Percentiles rank a stretch among this genome's conserved stretches.
Conservation (phyloP, 2,113 vertebrate genomes). For the Rissa tridactyla region DNA sequence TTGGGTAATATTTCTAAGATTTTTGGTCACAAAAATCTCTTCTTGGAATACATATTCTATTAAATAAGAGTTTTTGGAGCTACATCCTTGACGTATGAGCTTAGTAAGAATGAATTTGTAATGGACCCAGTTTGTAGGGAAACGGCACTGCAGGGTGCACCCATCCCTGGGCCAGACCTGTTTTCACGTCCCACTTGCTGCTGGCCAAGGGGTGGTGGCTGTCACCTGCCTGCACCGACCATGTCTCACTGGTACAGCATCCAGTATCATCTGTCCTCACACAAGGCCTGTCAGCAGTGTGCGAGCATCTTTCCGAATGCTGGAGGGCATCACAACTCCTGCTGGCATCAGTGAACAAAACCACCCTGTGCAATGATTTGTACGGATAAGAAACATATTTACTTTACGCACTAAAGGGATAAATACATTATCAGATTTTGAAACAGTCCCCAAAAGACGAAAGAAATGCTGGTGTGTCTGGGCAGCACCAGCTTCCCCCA, state of each 20-base stretch:
- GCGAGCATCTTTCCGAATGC: background rate
- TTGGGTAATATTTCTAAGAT: background rate
- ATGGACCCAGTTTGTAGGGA: background rate
- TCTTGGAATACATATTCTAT: background rate
- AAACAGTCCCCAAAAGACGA: background rate
- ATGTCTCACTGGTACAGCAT: background rate
- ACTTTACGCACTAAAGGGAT: background rate
- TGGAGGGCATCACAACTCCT: background rate
- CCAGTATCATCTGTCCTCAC: background rate
- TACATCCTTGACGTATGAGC: background rate
- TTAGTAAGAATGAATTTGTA: background rate
- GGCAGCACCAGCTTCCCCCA: background rate
- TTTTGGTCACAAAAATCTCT: background rate
- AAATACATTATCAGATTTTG: background rate
- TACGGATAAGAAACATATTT: background rate
- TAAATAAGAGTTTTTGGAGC: background rate
- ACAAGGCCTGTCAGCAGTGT: background rate
- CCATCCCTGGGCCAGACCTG: background rate
- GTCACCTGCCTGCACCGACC: background rate
- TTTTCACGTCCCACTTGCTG: background rate
- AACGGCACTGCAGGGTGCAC: background rate
- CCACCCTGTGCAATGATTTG: rapidly evolving
- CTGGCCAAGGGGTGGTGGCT: background rate
- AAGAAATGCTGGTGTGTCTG: background rate
- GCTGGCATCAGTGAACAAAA: background rate